Evolutionary conservation across 1,140 invertebrate genomes (phyloP).

Genomic region (Fopius arisanus): DNA sequence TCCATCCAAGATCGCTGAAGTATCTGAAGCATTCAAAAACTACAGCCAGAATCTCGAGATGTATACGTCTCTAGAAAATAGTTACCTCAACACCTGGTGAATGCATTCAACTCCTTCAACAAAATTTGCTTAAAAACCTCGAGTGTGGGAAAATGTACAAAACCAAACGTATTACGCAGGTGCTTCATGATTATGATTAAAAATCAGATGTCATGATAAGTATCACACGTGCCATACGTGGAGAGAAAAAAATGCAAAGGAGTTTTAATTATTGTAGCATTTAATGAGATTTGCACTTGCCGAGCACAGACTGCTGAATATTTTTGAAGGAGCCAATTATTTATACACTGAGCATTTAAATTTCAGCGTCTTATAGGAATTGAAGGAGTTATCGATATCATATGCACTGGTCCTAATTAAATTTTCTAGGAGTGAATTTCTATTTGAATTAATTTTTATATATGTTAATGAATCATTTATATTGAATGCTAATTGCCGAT

Average conservation of each 20-base stretch:
- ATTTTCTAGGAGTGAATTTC: neutral
- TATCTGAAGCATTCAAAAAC: constrained; percentile 71
- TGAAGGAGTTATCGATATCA: too few species aligned
- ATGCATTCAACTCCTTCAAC: neutral
- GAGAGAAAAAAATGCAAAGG: neutral
- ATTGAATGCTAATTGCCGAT: too few species aligned
- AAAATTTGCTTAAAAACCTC: neutral
- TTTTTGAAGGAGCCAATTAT: neutral
- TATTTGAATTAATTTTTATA: too few species aligned
- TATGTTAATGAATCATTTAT: too few species aligned
- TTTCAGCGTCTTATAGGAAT: too few species aligned
- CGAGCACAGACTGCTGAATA: neutral
- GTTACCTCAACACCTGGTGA: constrained; percentile 62
- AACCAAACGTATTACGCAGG: neutral
- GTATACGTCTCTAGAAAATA: constrained; percentile 66
- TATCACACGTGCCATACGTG: neutral
- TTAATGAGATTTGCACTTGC: too few species aligned
- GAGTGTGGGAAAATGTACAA: neutral
- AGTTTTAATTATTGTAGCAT: too few species aligned
- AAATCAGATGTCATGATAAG: neutral
- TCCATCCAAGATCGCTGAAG: constrained; percentile 76
- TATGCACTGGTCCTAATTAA: neutral
- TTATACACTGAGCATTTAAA: neutral
- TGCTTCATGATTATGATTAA: neutral
- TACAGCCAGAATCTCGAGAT: constrained; percentile 61